Conservation (phyloP, 2,113 vertebrate species). For the Chroicocephalus ridibundus region DNA sequence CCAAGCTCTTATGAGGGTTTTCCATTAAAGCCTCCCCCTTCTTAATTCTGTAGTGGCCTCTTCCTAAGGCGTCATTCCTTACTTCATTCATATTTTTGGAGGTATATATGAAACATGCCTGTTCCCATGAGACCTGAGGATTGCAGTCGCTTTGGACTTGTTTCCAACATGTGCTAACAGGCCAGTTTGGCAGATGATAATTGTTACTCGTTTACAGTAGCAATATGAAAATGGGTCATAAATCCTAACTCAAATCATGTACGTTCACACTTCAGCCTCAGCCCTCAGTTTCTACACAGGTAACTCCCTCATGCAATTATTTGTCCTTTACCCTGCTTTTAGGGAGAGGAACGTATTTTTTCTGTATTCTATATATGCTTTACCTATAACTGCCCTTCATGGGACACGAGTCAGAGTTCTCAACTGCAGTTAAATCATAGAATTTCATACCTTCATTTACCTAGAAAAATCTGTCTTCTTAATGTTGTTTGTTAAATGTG, state of each 20-base stretch:
- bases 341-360: neutral
- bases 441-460: neutral
- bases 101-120: neutral
- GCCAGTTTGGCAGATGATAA: neutral
- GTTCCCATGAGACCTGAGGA: neutral
- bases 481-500: neutral
- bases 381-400: neutral
- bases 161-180: neutral
- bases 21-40: neutral
- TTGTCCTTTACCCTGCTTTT: neutral
- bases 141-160: neutral
- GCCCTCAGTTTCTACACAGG: neutral
- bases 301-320: neutral
- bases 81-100: neutral
- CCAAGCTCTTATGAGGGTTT: neutral
- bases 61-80: neutral
- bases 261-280: neutral
- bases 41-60: neutral
- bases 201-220: neutral
- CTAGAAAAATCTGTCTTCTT: neutral
- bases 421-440: neutral
- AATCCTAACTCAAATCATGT: neutral
- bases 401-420: neutral
- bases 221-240: conserved; percentile 1
- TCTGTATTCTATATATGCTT: neutral